Evolutionary conservation across 2,113 vertebrate genomes (phyloP).

Genomic region (Eurypyga helias): DNA sequence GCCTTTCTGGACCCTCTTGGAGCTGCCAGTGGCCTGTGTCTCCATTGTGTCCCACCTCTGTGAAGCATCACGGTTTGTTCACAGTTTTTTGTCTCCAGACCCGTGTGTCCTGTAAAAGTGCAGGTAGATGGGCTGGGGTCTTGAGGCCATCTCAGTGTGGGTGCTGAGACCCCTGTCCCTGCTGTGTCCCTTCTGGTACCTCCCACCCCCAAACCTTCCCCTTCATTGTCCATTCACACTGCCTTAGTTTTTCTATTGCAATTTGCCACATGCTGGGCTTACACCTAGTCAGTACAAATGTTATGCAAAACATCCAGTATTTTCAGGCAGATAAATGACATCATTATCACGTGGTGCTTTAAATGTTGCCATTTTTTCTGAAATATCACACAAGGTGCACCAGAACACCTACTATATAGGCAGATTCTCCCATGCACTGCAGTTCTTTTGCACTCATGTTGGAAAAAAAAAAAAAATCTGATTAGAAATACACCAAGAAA

Average conservation of each 20-base stretch:
- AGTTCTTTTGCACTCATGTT: not conserved
- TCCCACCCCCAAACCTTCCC: not conserved
- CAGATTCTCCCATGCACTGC: not conserved
- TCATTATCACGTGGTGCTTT: not conserved
- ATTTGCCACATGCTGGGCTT: not conserved
- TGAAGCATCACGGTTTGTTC: not conserved
- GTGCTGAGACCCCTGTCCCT: not conserved
- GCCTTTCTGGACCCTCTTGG: not conserved
- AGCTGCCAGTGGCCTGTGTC: not conserved
- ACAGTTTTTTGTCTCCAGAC: not conserved
- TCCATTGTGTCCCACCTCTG: not conserved
- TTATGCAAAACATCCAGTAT: not conserved
- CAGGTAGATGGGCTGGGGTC: not conserved
- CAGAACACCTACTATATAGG: not conserved
- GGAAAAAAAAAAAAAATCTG: not conserved
- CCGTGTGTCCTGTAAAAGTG: not conserved
- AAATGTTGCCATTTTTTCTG: not conserved
- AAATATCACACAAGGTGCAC: not conserved
- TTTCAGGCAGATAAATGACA: not conserved
- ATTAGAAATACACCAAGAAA: not conserved
- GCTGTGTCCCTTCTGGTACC: not conserved
- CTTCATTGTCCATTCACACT: not conserved
- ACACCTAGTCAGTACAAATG: not conserved
- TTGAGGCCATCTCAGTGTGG: not conserved
- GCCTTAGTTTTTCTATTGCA: not conserved